Evolutionary conservation across 2,113 vertebrate genomes (phyloP), one percentile per base, ranked within the genome.

Genomic region (Ceyx margarethae): DNA sequence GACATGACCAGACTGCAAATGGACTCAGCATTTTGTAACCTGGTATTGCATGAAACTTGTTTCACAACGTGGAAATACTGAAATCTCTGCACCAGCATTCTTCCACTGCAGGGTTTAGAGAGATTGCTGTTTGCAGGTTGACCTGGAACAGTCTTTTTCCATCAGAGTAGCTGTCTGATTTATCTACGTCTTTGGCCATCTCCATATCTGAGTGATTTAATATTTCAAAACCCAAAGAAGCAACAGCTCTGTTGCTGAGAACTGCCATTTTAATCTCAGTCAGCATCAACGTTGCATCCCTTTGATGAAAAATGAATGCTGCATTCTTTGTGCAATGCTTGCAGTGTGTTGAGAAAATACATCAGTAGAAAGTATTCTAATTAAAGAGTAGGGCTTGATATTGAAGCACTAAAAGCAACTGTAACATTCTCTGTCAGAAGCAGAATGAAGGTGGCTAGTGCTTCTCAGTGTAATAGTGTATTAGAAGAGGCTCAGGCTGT

Each of bases 141-240:
- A 85, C 91, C 95, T 95, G 79, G 79, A 96, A 95, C 91, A 92
- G 93, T 95, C 93, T 87, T 56, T 46, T 90, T 69, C 46, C 60
- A 87, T 94, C 87, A 74, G 64, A 80, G 60, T 17, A 83, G 72
- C 82, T 92, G 75, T 72, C 78, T 91, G 91, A 56, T 46, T 84
- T 73, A 66, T 10, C 69, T 85, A 0, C 0, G 4, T 72, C 28
- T 76, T 87, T 43, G 60, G 51, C 85, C 60, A 13, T 25, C 12
- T 18, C 50, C 1, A 0, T 73, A 62, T 73, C 78, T n/a, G 40
- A 73, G 72, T 11, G 74, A 87, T 81, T 85, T 76, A 68, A 66
- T 84, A 61, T 75, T 87, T 87, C 69, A 93, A 26, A 76, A 89
- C 72, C 45, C 23, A 67, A 62, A 71, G 72, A 69, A 80, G 81